phyloP scores from a whole-genome alignment of 2,888 invertebrate genomes.

The Ischnura elegans region DNA sequence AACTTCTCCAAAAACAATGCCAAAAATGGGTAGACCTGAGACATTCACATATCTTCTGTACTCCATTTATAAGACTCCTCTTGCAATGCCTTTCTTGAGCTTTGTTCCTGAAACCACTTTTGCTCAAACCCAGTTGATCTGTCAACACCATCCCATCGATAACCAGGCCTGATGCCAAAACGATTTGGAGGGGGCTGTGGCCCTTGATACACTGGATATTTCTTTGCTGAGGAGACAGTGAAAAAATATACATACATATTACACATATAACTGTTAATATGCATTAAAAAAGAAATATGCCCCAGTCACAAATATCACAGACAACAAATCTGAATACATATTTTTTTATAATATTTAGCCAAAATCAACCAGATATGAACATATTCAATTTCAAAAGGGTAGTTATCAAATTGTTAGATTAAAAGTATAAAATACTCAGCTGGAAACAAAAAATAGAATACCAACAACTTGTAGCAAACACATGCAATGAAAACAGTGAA shows the following conservation, averaged over 20 bases:
- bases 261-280: no score
- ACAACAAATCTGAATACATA: no score
- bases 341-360: no score
- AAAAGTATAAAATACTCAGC: no score
- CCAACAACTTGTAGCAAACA: no score
- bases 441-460: no score
- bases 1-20: background rate
- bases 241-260: slow-evolving; percentile 12
- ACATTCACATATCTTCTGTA: slow-evolving; percentile 91
- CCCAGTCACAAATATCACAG: no score
- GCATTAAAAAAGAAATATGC: no score
- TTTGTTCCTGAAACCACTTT: slow-evolving; percentile 89
- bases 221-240: slow-evolving; percentile 75
- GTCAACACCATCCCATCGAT: slow-evolving; percentile 99
- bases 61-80: slow-evolving; percentile 97
- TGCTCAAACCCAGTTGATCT: slow-evolving; percentile 97
- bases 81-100: slow-evolving; percentile 86
- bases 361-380: no score
- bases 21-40: background rate
- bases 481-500: no score
- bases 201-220: slow-evolving; percentile 89
- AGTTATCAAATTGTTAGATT: no score
- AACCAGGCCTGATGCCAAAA: slow-evolving; percentile 94
- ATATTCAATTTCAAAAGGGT: no score
- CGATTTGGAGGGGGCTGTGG: slow-evolving; percentile 95